Base-by-base conservation (phyloP, 30 jellyfish, hydroid and myxozoan genomes). In the Turritopsis dohrnii region DNA sequence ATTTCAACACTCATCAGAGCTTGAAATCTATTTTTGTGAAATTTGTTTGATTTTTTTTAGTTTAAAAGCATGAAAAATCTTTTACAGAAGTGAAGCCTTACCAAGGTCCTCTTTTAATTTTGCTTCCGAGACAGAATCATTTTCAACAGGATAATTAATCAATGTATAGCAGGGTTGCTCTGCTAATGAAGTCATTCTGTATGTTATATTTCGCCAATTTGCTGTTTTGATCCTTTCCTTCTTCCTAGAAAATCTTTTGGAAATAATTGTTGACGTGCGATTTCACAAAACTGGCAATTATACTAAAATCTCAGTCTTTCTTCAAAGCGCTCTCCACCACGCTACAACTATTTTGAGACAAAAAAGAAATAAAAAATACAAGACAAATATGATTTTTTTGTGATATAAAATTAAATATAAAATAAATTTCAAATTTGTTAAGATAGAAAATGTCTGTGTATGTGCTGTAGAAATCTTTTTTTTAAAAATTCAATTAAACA, bases 91-190 rank as follows among this genome's bases (percentile, higher is more conserved):
- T 41, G 13, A 41, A 41, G 60, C 20, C 96, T 80, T 72, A 94
- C 99, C 99, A 20, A 94, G 88, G 71, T 94, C 99, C 75, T 89
- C 99, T 73, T 89, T 94, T 52, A 94, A 96, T 74, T 94, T 89
- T 13, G 95, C 96, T 87, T 94, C 99, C 21, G 99, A 65, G 71
- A 85, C 88, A 22, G 96, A 52, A 52, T 94, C 99, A 88, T 89
- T 88, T 72, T 94, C 99, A 65, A 85, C 83, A 24, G 96, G 99
- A 75, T 94, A 89, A 60, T 89, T 94, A 53, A 94, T 89, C 53
- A 94, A 83, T 84, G 99, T 94, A 75, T 94, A 94, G 82, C 99
- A 94, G 52, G 99, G 88, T 0, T 85, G 85, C 74, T 91, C 97
- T 21, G 92, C 89, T 29, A 80, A 31, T 24, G 87, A 80, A 31